Evolutionary conservation across 2,797 vertebrate species (phyloP), one percentile per base, ranked within the genome.

Genomic region (Ciconia nigra): DNA sequence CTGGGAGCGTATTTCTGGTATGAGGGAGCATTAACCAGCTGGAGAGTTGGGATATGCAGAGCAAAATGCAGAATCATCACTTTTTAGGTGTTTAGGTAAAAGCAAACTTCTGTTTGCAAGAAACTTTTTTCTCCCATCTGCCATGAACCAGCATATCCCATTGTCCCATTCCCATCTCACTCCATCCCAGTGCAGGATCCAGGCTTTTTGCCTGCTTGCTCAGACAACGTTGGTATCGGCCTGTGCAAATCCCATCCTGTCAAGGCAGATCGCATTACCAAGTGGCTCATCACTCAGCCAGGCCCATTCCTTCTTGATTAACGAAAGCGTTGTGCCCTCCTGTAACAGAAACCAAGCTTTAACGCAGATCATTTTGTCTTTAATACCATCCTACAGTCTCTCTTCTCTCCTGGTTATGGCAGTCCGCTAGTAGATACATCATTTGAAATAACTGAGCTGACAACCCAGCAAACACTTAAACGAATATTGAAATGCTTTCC

Each of bases 221-320:
- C 15, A 20, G n/a, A 7, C 6, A 13, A 3, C 0, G 3, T 49
- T 29, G 24, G 35, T 49, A 21, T 19, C 0, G 2, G 16, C 31
- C 29, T 20, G 24, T 39, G 31, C 33, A 58, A 46, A 54, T 63
- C 19, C 55, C 4, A 1, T 29, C n/a, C 35, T 37, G 15, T 35
- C 46, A 11, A 24, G 3, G 14, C 28, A 31, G 39, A 10, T 22
- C 24, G 29, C 4, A 0, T 41, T 33, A 14, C 28, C 55, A 18
- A 51, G 49, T 8, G 55, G 10, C 16, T 78, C 33, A 15, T 33
- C 17, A 2, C 42, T 61, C 46, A 58, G 10, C 62, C 14, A 24
- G 28, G 14, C 35, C 41, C 10, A 4, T 59, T 69, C 46, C 26
- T 41, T n/a, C 39, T 79, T 17, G 15, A 16, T 42, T 22, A 65